A percentile compares a stretch with the other conserved stretches of the same genome.
phyloP scores from a whole-genome alignment of 2,113 vertebrate species.

The Melanerpes formicivorus region DNA sequence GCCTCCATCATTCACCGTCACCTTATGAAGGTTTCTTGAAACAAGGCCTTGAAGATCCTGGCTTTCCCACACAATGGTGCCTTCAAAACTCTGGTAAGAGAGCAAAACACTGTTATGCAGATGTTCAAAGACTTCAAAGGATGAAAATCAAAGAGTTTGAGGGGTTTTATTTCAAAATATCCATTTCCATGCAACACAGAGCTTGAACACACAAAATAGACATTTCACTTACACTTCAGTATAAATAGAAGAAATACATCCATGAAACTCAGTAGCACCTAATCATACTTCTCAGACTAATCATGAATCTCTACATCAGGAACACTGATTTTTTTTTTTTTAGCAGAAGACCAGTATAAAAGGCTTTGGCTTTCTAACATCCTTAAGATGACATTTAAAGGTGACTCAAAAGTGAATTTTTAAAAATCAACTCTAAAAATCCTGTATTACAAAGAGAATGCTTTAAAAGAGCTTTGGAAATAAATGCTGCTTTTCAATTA shows the following conservation, averaged over 20 bases:
- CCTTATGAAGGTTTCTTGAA: conserved; percentile 83
- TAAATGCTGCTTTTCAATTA: conserved; percentile 27
- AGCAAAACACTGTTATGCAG: background rate
- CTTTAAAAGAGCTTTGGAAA: background rate
- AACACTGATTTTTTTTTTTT: background rate
- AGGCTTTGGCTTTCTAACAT: background rate
- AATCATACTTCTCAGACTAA: background rate
- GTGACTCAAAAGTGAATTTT: background rate
- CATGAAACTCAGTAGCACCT: rapidly evolving
- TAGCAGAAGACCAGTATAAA: background rate
- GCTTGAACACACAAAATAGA: background rate
- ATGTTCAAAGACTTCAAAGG: background rate
- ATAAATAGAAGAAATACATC: background rate
- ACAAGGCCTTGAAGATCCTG: conserved; percentile 84
- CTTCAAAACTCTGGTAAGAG: conserved; percentile 91
- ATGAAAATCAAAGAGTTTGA: background rate
- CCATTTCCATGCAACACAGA: background rate
- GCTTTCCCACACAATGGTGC: conserved; percentile 95
- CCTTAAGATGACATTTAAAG: conserved; percentile 5
- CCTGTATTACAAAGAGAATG: conserved; percentile 9
- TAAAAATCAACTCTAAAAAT: background rate
- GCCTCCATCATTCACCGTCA: conserved; percentile 88
- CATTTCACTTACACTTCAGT: background rate
- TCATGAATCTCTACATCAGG: background rate
- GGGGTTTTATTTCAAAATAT: background rate